A percentile compares a stretch with the other conserved stretches of the same genome.
phyloP scores from a whole-genome alignment of 2,797 vertebrate species.

The Naso thynnoides region DNA sequence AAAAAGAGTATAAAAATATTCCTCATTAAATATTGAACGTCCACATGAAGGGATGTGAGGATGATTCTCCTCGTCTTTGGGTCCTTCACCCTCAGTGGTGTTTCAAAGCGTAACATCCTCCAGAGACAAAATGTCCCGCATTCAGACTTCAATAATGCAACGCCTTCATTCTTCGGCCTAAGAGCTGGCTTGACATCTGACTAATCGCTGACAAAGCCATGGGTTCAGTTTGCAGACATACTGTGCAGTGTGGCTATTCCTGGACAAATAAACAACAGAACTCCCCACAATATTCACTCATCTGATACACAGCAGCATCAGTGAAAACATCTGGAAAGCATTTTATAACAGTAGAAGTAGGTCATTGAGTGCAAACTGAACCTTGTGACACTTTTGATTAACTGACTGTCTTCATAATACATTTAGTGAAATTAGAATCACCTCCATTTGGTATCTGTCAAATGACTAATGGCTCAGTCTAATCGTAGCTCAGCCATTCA shows the following conservation, averaged over 20 bases:
- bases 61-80: slow-evolving; percentile 42
- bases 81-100: slow-evolving; percentile 38
- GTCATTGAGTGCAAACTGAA: slow-evolving; percentile 2
- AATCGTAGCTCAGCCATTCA: slow-evolving; percentile 18
- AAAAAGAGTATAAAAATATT: slow-evolving; percentile 40
- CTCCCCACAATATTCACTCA: background rate
- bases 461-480: slow-evolving; percentile 31
- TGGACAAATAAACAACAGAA: slow-evolving; percentile 25
- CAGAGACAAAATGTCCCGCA: slow-evolving; percentile 64
- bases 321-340: slow-evolving; percentile 12
- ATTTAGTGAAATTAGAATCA: slow-evolving; percentile 39
- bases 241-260: slow-evolving; percentile 23
- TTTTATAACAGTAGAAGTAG: background rate
- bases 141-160: slow-evolving; percentile 70
- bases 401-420: slow-evolving; percentile 13
- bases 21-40: slow-evolving; percentile 63
- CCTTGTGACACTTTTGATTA: slow-evolving; percentile 29
- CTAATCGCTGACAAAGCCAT: slow-evolving; percentile 54
- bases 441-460: slow-evolving; percentile 50
- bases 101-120: slow-evolving; percentile 56
- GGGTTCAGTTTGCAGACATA: slow-evolving; percentile 36
- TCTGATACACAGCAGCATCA: background rate
- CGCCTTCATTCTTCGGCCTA: slow-evolving; percentile 34
- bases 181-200: slow-evolving; percentile 53
- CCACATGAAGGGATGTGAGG: slow-evolving; percentile 47